Evolutionary conservation across 1,140 invertebrate species (phyloP), one percentile per base, ranked within the genome.

Genomic region (Frieseomelitta varia): DNA sequence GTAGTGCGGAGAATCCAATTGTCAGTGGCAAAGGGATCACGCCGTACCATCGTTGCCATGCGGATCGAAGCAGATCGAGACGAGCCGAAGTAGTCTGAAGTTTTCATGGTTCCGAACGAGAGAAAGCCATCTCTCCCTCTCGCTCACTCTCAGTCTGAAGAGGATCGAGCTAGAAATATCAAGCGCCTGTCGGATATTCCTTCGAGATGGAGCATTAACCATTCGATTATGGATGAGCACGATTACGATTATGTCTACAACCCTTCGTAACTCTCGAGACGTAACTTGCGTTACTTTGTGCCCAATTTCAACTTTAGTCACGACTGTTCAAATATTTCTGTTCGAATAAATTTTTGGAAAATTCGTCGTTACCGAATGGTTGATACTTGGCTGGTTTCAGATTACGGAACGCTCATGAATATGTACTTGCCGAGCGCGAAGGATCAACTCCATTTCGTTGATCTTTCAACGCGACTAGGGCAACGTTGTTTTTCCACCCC

Each of bases 1-100:
- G 91, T 91, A 89, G 84, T 67, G 85, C 91, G 53, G 88, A 84
- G 85, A 91, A 92, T 92, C 88, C 90, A 91, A 92, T 91, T 92
- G 91, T 92, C 90, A 89, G 85, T 86, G 84, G 82, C 88, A 89
- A 88, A 88, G 83, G 88, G 87, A 86, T 80, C 76, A 63, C 65
- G 58, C 53, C 56, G 71, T 56, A 24, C 56, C 74, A 34, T 73
- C 61, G 72, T 75, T 14, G 85, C 21, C 63, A 76, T 47, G 34
- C 56, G 24, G 55, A 69, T 67, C 71, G 75, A 53, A 34, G 30
- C 63, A 67, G 55, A 72, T 56, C 65, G 75, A 76, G 73, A 85
- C 74, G 84, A 73, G 61, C 85, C 75, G 55, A 84, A 78, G 73
- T 80, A 72, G 65, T 30, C 81, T 34, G 4, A 72, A 72, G 24